Evolutionary conservation across 2,888 invertebrate species (phyloP), one percentile per base, ranked within the genome.

Genomic region (Sepioteuthis lessoniana): DNA sequence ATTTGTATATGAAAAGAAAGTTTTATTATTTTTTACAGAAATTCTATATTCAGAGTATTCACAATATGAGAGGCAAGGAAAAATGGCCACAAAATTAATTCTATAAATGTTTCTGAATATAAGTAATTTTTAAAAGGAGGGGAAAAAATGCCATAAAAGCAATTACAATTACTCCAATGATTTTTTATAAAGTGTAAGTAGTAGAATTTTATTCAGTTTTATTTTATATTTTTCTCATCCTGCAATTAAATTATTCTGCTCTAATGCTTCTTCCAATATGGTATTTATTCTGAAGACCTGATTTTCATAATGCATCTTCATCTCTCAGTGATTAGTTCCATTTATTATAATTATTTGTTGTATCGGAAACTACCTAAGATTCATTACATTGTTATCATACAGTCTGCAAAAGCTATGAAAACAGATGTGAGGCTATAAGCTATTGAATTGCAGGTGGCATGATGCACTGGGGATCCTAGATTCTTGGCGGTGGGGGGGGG

Each of bases 221-320:
- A 76, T 76, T 76, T 76, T 76, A 50, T 50, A 42, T 50, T 50
- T 25, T 55, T 55, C 55, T 76, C 76, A 76, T 13, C 21, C 76
- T 76, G 76, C n/a, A 35, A 76, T 76, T 76, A 76, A 76, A 76
- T 76, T 35, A 76, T 76, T n/a, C n/a, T 76, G n/a, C n/a, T 76
- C n/a, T 76, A 76, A 76, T 76, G 16, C 76, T 76, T 76, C n/a
- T 76, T 76, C 76, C 76, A 35, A 76, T 76, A 35, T 76, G 76
- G 76, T 35, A 76, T 76, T 76, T 76, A 76, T n/a, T 76, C n/a
- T 76, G 76, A 76, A 76, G n/a, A 35, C n/a, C n/a, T 76, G 76
- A n/a, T n/a, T 76, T 76, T 76, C 76, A 76, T 76, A n/a, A 76
- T 76, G 76, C n/a, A n/a, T 76, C n/a, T 35, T 76, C 76, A n/a